Evolutionary conservation across 1,140 invertebrate genomes (phyloP).

Genomic region (Zaprionus davidi): DNA sequence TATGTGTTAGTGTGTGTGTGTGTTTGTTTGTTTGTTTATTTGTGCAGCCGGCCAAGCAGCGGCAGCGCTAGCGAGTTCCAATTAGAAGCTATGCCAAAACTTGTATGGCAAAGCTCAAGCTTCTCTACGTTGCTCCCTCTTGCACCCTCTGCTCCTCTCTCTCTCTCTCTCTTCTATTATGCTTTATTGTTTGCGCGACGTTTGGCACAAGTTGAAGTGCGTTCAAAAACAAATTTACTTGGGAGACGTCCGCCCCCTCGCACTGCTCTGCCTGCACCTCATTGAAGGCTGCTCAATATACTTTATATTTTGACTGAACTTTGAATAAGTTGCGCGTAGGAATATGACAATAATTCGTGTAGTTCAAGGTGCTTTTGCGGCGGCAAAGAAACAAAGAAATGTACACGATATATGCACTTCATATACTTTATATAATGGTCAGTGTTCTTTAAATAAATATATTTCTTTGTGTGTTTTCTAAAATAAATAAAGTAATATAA

Average conservation of each 20-base stretch:
- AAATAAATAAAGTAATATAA: neutral
- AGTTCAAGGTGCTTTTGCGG: neutral
- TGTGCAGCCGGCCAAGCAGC: constrained; percentile 54
- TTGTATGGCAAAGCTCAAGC: constrained; percentile 7
- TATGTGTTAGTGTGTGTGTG: constrained; percentile 41
- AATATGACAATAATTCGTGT: neutral
- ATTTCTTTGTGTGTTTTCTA: neutral
- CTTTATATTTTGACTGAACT: constrained; percentile 5
- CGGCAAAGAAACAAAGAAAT: neutral
- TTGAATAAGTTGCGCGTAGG: neutral
- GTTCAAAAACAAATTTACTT: constrained; percentile 46
- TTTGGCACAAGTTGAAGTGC: constrained; percentile 53
- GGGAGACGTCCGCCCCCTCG: neutral
- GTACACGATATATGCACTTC: neutral
- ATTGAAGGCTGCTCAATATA: constrained; percentile 26
- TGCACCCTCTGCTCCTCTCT: too few species aligned
- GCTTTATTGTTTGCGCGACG: constrained; percentile 14
- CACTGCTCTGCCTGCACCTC: neutral
- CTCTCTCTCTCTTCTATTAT: neutral
- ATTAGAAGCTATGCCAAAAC: constrained; percentile 52
- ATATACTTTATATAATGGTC: neutral
- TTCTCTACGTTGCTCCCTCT: too few species aligned
- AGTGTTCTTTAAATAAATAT: neutral
- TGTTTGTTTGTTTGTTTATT: constrained; percentile 62
- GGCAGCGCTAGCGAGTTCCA: constrained; percentile 17